Conservation (phyloP, 1,140 invertebrate genomes). For the Papilio glaucus region DNA sequence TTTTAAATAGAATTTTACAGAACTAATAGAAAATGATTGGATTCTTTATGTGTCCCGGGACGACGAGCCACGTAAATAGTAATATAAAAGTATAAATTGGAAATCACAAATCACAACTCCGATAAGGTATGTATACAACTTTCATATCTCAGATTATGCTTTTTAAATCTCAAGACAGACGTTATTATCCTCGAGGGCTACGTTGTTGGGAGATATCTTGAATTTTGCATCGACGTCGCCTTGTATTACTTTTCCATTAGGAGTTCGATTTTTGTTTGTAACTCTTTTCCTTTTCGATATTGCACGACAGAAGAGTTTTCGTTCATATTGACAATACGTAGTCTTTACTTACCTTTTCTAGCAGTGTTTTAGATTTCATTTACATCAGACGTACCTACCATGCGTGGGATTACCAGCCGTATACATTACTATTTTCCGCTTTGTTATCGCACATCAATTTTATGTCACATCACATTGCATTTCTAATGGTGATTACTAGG, state of each 20-base stretch:
- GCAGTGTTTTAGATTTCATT: too few relatives aligned
- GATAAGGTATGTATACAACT: constrained; percentile 32
- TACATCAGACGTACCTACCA: too few relatives aligned
- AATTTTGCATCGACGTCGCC: constrained; percentile 48
- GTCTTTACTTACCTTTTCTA: not conserved
- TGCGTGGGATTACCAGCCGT: too few relatives aligned
- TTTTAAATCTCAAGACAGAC: constrained; percentile 48
- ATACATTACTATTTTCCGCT: too few relatives aligned
- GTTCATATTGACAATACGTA: not conserved
- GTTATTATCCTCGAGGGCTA: constrained; percentile 44
- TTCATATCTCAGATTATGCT: constrained; percentile 41
- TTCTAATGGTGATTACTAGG: too few relatives aligned
- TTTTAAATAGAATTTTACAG: constrained; percentile 1
- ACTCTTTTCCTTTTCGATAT: constrained; percentile 40
- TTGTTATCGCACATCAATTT: too few relatives aligned
- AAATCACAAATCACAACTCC: constrained; percentile 34
- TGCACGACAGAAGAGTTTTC: constrained; percentile 6
- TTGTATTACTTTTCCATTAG: constrained; percentile 67
- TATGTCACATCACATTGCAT: too few relatives aligned
- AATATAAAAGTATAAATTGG: constrained; percentile 37
- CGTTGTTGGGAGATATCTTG: constrained; percentile 45
- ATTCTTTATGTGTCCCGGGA: constrained; percentile 5
- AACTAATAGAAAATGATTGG: not conserved
- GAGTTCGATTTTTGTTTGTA: constrained; percentile 60
- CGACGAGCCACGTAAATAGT: constrained; percentile 26